These are phyloP conservation scores for Petrocephalus microphthalmus DNA, from an alignment of 2,113 vertebrate genomes.

Conservation along the genomic window DNA sequence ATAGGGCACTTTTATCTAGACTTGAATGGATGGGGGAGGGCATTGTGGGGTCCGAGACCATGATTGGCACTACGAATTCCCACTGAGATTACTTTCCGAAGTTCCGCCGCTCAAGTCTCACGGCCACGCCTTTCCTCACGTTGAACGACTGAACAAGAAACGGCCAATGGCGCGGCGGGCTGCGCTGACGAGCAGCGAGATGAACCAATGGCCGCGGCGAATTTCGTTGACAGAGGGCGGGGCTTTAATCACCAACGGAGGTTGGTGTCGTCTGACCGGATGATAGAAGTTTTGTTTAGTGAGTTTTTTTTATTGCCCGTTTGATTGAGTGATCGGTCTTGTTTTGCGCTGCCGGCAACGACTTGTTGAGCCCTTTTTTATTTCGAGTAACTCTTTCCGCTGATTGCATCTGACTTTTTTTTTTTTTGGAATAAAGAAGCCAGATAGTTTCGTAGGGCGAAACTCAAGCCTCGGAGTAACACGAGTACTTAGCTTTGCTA, in stretches of 20 bases:
- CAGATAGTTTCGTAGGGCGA: constrained; percentile 34
- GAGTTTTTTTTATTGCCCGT: constrained; percentile 48
- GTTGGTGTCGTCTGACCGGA: constrained; percentile 64
- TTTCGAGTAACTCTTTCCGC: not conserved
- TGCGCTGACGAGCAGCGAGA: not conserved
- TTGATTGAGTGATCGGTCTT: constrained; percentile 30
- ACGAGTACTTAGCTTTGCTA: constrained; percentile 52
- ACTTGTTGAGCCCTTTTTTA: not conserved
- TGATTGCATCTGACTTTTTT: not conserved
- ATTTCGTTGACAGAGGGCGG: constrained; percentile 37
- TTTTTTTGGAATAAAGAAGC: constrained; percentile 18
- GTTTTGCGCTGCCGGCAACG: constrained; percentile 10
- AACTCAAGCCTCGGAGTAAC: constrained; percentile 46
- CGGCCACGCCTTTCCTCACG: not conserved
- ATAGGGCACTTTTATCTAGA: not conserved
- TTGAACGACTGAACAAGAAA: not conserved
- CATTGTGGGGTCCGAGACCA: no score
- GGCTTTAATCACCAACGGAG: constrained; percentile 44
- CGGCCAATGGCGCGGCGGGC: constrained; percentile 35
- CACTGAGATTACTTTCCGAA: constrained; percentile 33
- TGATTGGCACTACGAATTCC: constrained; percentile 30
- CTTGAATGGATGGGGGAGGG: not conserved
- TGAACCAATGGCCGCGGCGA: constrained; percentile 33
- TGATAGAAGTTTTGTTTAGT: constrained; percentile 69
- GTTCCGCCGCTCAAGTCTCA: constrained; percentile 1